Conservation (phyloP, 92 coral and sea anemone species). For the Blastomussa wellsi region DNA sequence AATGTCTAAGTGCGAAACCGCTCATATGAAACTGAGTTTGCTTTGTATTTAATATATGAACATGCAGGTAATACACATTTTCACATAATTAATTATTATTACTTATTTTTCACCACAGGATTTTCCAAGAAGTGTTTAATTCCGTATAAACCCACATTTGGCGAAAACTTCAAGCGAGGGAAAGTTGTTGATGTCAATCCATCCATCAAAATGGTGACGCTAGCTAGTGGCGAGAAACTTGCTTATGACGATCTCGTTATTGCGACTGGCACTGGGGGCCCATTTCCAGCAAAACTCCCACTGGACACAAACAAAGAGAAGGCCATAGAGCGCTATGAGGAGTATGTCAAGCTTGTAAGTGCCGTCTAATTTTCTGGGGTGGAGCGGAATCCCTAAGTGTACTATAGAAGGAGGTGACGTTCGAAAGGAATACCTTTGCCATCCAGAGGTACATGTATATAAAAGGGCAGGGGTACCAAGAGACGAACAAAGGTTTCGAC, state of each 20-base stretch:
- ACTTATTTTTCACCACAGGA: constrained; percentile 35
- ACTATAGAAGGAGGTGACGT: too few relatives aligned
- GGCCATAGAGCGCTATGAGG: constrained; percentile 63
- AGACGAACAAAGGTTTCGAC: too few relatives aligned
- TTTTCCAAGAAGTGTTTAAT: constrained; percentile 87
- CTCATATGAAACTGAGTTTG: too few relatives aligned
- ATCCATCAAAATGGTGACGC: constrained; percentile 64
- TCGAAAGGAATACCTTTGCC: too few relatives aligned
- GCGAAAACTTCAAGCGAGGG: constrained; percentile 81
- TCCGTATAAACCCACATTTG: constrained; percentile 89
- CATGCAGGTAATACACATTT: too few relatives aligned
- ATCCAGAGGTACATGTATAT: too few relatives aligned
- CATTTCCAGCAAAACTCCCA: constrained; percentile 90
- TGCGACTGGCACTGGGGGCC: constrained; percentile 96
- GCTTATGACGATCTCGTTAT: constrained; percentile 79
- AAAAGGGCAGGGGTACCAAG: too few relatives aligned
- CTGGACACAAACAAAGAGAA: constrained; percentile 66
- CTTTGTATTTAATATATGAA: too few relatives aligned
- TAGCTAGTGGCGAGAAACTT: constrained; percentile 80
- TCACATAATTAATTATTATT: neutral
- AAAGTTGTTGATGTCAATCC: constrained; percentile 71
- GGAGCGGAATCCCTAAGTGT: too few relatives aligned
- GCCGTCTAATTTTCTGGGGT: neutral
- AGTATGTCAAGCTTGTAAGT: constrained; percentile 69
- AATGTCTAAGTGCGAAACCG: too few relatives aligned